Evolutionary conservation across 2,113 vertebrate genomes (phyloP), one percentile per base, ranked within the genome.

Genomic region (Phrynosoma blainvillii): DNA sequence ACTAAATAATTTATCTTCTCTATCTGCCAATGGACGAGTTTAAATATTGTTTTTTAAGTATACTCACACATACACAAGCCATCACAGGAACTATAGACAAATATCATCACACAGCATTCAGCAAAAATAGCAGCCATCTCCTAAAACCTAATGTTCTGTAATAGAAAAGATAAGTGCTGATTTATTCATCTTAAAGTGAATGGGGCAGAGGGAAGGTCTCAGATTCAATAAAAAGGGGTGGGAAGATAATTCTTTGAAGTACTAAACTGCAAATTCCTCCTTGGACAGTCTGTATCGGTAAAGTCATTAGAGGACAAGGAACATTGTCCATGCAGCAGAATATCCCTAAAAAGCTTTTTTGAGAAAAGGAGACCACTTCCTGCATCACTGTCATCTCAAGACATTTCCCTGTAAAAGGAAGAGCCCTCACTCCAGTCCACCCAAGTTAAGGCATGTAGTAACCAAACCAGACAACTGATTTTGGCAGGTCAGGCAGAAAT

Each of bases 1-100:
- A 42, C 40, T 92, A 84, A 92, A 87, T 82, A 4, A 94, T 47
- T 88, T 79, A 88, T 36, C 13, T 8, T n/a, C 76, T 91, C 85
- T 88, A 90, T 89, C 84, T 84, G 77, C 85, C 23, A 78, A 86
- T 27, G 86, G 18, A 74, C 73, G 42, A 90, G 77, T 25, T 25
- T 36, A 13, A 84, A 30, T 13, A 12, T 23, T n/a, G 36, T n/a
- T 62, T 77, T 85, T 13, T 12, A 11, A 84, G 21, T n/a, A 2
- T 0, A 54, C 18, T 18, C 59, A 92, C 62, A 90, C 62, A 10
- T 0, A 1, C 2, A 78, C 56, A 87, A 66, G 59, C 25, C 42
- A 73, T 84, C 56, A 77, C 25, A 79, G 47, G 54, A 75, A 59
- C 81, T 78, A 83, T 76, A 78, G 82, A 89, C 85, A 74, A 25